Base-by-base conservation (phyloP, 2,113 vertebrate species). In the Colaptes auratus region DNA sequence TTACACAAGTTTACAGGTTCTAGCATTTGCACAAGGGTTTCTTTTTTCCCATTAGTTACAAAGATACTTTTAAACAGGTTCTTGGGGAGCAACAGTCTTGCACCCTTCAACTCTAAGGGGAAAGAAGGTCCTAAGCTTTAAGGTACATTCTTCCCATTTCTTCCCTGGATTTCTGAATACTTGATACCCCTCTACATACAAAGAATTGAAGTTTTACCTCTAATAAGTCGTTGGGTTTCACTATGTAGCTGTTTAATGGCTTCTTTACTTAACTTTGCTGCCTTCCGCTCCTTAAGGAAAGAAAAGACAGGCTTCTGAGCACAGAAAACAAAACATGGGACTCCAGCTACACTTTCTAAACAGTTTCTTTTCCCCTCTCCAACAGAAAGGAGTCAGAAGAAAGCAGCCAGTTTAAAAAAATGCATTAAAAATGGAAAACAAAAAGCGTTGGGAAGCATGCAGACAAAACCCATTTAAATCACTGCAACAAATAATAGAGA, bases 181-280 rank as follows among this genome's bases (percentile, higher is more conserved):
- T 58, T 92, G 52, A 18, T 14, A 53, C 2, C 23, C 18, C 20
- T 82, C 31, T 52, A 42, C 2, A 9, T 4, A 30, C 3, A 35
- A 56, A 30, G 12, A 69, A 64, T 2, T 86, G 4, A 35, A 91
- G 28, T 75, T 97, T 97, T 97, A 99, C 99, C 99, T 98, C 99
- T 97, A 88, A 99, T 72, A 75, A 99, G 98, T 73, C 99, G 97
- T 95, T 99, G 99, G 77, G 97, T 98, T 88, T 99, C 99, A 95
- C 99, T 99, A 61, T 99, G 99, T 11, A 99, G 97, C 23, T 98
- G 98, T 96, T 98, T 99, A 95, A 99, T 98, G 6, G 99, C 99
- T 92, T 99, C 99, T 94, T 98, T 99, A 97, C 99, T 99, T 85
- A 98, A 98, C 10, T 97, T 98, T 10, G 99, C 99, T 58, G 99